A percentile compares a stretch with the other conserved stretches of the same genome.
Evolutionary conservation across 2,797 vertebrate species (phyloP).

Genomic region (Smutsia gigantea): DNA sequence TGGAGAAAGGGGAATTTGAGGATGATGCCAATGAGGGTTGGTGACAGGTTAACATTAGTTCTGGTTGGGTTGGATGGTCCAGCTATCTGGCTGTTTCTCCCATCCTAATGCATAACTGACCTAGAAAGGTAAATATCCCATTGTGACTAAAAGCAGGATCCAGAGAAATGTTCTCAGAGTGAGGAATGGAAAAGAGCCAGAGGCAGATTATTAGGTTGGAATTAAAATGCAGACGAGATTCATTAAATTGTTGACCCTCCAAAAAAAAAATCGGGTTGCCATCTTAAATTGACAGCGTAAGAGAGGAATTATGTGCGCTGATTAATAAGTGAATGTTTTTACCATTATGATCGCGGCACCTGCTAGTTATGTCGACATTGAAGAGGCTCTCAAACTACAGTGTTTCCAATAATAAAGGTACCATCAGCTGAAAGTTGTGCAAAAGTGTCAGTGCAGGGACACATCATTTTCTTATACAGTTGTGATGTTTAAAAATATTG

Average conservation of each 20-base stretch:
- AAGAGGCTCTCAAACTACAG: conserved; percentile 78
- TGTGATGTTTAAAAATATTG: conserved; percentile 72
- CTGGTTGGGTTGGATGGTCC: neutral
- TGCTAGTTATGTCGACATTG: conserved; percentile 77
- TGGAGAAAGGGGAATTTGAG: conserved; percentile 9
- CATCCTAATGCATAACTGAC: conserved; percentile 56
- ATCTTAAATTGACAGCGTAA: conserved; percentile 88
- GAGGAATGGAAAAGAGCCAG: conserved; percentile 83
- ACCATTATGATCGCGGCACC: conserved; percentile 72
- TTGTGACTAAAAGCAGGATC: conserved; percentile 82
- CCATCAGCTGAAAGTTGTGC: conserved; percentile 33
- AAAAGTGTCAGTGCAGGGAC: conserved; percentile 50
- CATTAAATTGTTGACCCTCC: conserved; percentile 89
- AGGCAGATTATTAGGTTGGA: conserved; percentile 88
- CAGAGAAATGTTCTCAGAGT: conserved; percentile 75
- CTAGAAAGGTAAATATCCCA: conserved; percentile 80
- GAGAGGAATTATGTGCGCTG: conserved; percentile 87
- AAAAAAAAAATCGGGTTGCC: conserved; percentile 85
- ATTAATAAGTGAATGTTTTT: conserved; percentile 86
- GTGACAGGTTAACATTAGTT: conserved; percentile 60
- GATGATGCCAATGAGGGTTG: neutral
- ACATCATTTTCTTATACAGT: conserved; percentile 66
- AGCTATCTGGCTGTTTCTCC: conserved; percentile 44
- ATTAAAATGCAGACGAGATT: conserved; percentile 89
- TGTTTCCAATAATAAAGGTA: conserved; percentile 79